Percentiles rank a stretch among this genome's conserved stretches.
phyloP scores from a whole-genome alignment of 2,797 vertebrate species.

The Rhadinocentrus ornatus region DNA sequence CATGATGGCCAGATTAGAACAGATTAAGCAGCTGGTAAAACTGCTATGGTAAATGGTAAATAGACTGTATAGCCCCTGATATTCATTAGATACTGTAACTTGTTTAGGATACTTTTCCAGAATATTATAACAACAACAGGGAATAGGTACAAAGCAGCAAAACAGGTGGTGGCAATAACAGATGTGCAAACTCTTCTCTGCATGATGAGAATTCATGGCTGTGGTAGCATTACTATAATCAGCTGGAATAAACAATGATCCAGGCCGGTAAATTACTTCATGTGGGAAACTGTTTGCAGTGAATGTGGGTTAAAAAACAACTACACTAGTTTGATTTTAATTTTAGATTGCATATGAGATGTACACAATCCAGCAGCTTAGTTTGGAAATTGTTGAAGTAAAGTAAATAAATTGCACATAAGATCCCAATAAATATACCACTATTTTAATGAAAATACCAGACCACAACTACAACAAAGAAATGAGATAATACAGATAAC shows the following conservation, averaged over 20 bases:
- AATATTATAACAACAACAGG: not conserved
- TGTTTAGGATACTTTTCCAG: conserved; percentile 4
- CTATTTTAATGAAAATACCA: not conserved
- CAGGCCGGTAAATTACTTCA: not conserved
- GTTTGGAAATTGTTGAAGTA: not conserved
- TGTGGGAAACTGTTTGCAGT: conserved; percentile 2
- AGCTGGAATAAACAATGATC: not conserved
- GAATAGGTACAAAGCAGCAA: not conserved
- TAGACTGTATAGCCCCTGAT: not conserved
- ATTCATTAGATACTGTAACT: conserved; percentile 1
- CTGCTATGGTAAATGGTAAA: not conserved
- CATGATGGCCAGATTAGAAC: not conserved
- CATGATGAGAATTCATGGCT: not conserved
- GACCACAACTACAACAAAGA: not conserved
- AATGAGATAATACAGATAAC: not conserved
- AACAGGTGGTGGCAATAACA: conserved; percentile 10
- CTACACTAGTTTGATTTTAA: not conserved
- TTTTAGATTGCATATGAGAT: conserved; percentile 11
- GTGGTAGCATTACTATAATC: not conserved
- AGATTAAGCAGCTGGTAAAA: not conserved
- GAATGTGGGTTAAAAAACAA: not conserved
- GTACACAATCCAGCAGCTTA: not conserved
- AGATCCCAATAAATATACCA: too few relatives aligned
- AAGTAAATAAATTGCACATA: not conserved
- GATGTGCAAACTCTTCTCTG: not conserved